Conservation (phyloP, 1,140 invertebrate genomes). For the Pseudobourletiella spinata region DNA sequence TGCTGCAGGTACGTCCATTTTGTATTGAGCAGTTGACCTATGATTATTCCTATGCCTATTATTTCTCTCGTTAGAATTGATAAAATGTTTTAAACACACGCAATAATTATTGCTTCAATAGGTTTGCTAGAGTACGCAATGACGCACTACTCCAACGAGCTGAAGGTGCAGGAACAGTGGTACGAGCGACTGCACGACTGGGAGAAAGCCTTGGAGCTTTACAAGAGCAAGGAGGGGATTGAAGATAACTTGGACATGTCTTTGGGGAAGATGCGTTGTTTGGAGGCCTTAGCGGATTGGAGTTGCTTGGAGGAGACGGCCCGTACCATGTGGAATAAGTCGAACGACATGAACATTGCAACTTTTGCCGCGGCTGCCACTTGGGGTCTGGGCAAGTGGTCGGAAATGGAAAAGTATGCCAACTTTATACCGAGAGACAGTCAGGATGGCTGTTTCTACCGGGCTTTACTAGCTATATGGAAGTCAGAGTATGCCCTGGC, state of each 20-base stretch:
- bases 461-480: slow-evolving; percentile 88
- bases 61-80: too few species aligned
- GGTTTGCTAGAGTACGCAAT: slow-evolving; percentile 80
- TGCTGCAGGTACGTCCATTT: slow-evolving; percentile 58
- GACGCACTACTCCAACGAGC: slow-evolving; percentile 59
- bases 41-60: too few species aligned
- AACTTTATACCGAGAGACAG: slow-evolving; percentile 74
- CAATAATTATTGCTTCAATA: slow-evolving; percentile 16
- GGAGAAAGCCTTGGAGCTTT: slow-evolving; percentile 87
- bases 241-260: slow-evolving; percentile 66
- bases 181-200: slow-evolving; percentile 98
- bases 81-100: too few species aligned
- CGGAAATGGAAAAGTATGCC: slow-evolving; percentile 82
- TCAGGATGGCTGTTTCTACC: slow-evolving; percentile 90
- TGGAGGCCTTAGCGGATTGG: slow-evolving; percentile 97
- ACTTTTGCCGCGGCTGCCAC: slow-evolving; percentile 79
- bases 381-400: slow-evolving; percentile 89
- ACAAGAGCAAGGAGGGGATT: slow-evolving; percentile 55
- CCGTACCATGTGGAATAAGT: slow-evolving; percentile 62
- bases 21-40: too few species aligned
- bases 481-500: slow-evolving; percentile 65
- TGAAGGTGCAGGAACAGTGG: slow-evolving; percentile 89
- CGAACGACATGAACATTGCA: slow-evolving; percentile 66
- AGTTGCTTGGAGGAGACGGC: slow-evolving; percentile 65
- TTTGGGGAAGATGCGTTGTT: slow-evolving; percentile 89